Percentiles rank a stretch among this genome's conserved stretches.
These are phyloP conservation scores for Platygyra sinensis DNA, from an alignment of 64 coral and sea anemone species.

Conservation along the genomic window DNA sequence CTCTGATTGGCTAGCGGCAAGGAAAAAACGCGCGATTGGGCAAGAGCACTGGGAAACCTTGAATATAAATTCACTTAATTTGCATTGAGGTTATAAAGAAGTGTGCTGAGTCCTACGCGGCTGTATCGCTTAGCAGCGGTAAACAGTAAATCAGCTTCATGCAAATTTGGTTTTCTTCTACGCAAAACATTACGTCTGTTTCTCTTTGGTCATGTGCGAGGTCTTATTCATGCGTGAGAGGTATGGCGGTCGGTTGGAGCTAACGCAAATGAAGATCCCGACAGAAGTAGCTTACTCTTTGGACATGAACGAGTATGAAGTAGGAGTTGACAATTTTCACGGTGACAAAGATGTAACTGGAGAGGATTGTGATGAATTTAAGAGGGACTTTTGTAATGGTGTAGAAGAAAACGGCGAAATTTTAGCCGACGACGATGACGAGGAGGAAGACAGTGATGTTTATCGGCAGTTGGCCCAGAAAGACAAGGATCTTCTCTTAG, in stretches of 20 bases:
- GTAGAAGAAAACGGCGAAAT: constrained; percentile 28
- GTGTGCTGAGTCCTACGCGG: neutral
- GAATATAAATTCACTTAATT: constrained; percentile 60
- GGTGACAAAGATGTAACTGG: constrained; percentile 52
- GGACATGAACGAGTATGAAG: constrained; percentile 84
- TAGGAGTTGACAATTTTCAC: constrained; percentile 62
- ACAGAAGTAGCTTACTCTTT: constrained; percentile 50
- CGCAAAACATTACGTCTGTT: constrained; percentile 39
- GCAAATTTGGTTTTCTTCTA: constrained; percentile 34
- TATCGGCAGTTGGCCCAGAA: constrained; percentile 83
- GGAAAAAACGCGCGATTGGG: constrained; percentile 54
- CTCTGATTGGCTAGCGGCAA: constrained; percentile 49
- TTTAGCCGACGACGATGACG: constrained; percentile 5
- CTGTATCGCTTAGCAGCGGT: constrained; percentile 40
- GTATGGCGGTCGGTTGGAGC: constrained; percentile 73
- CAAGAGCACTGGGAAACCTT: constrained; percentile 7
- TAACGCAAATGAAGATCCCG: constrained; percentile 81
- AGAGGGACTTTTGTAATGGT: constrained; percentile 58
- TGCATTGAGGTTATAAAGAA: constrained; percentile 15
- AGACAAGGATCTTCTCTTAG: constrained; percentile 87
- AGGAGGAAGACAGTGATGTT: constrained; percentile 56
- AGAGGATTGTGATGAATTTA: constrained; percentile 21
- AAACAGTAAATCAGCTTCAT: constrained; percentile 50
- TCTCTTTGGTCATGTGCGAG: constrained; percentile 78
- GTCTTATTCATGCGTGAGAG: constrained; percentile 60